These are phyloP conservation scores for Actenoides hombroni DNA, from an alignment of 2,113 vertebrate species.

Conservation along the genomic window DNA sequence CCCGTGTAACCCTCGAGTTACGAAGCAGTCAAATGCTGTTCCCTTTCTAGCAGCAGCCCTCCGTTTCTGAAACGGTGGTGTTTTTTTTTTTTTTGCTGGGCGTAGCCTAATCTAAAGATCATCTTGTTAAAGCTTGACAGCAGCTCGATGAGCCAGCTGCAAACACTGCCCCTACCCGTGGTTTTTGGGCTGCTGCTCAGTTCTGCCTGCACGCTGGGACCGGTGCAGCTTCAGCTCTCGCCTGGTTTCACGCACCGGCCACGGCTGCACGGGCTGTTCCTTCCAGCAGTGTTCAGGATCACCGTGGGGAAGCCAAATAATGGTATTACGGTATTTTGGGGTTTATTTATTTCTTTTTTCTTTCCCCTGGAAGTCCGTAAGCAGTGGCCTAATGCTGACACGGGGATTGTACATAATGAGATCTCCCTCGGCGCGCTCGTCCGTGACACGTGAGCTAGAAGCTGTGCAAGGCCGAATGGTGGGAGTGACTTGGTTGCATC, in stretches of 20 bases:
- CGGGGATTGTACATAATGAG: neutral
- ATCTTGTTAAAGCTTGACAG: neutral
- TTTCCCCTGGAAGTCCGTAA: neutral
- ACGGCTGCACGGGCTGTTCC: neutral
- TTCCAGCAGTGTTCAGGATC: constrained; percentile 12
- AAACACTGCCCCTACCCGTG: neutral
- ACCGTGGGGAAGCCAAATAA: neutral
- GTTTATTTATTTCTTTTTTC: neutral
- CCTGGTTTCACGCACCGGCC: neutral
- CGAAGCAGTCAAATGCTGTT: neutral
- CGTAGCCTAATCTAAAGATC: neutral
- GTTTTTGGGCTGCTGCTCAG: neutral
- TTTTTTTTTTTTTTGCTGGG: neutral
- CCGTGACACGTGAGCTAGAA: neutral
- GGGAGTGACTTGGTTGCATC: neutral
- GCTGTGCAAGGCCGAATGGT: neutral
- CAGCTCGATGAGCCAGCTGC: neutral
- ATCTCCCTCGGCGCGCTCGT: neutral
- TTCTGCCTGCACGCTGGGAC: neutral
- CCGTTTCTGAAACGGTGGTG: neutral
- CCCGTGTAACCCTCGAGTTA: accelerated
- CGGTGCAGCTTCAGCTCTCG: neutral
- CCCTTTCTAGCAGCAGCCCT: neutral
- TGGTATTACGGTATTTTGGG: neutral
- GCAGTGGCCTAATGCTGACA: neutral